Conservation (phyloP, 2,113 vertebrate species). For the human (Homo sapiens) region DNA sequence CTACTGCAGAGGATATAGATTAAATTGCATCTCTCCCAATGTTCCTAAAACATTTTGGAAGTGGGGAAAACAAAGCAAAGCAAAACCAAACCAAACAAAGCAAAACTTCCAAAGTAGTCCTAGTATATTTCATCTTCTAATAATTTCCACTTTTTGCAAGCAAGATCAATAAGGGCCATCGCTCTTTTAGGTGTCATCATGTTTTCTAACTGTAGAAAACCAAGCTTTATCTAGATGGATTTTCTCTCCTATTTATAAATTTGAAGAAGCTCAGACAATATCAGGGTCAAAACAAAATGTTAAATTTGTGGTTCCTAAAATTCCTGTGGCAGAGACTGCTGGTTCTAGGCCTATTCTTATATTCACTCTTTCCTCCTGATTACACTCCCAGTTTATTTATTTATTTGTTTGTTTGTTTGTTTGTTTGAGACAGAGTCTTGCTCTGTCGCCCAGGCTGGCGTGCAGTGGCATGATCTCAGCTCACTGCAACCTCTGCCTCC, state of each 20-base stretch:
- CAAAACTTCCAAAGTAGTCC: not conserved
- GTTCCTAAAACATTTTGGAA: slow-evolving; percentile 37
- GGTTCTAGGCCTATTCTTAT: not conserved
- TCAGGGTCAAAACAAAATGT: slow-evolving; percentile 4
- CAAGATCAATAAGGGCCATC: not conserved
- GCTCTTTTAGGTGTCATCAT: not conserved
- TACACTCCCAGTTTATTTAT: not conserved
- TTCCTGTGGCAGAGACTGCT: not conserved
- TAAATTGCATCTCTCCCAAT: not conserved
- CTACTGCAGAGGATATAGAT: not conserved
- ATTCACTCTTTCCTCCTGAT: not conserved
- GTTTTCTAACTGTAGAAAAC: not conserved
- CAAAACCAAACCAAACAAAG: not conserved
- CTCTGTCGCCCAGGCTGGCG: too few relatives aligned
- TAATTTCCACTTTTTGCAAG: slow-evolving; percentile 44
- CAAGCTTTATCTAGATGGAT: not conserved
- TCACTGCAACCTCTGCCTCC: too few relatives aligned
- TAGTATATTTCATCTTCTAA: slow-evolving; percentile 49
- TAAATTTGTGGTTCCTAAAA: not conserved
- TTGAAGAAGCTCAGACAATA: slow-evolving; percentile 52
- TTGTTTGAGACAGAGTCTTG: too few relatives aligned
- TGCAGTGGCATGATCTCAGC: too few relatives aligned
- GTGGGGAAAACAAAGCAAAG: slow-evolving; percentile 23
- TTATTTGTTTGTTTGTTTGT: too few relatives aligned
- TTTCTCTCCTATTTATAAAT: slow-evolving; percentile 33